Evolutionary conservation across 2,113 vertebrate species (phyloP), one percentile per base, ranked within the genome.

Genomic region (Garra rufa): DNA sequence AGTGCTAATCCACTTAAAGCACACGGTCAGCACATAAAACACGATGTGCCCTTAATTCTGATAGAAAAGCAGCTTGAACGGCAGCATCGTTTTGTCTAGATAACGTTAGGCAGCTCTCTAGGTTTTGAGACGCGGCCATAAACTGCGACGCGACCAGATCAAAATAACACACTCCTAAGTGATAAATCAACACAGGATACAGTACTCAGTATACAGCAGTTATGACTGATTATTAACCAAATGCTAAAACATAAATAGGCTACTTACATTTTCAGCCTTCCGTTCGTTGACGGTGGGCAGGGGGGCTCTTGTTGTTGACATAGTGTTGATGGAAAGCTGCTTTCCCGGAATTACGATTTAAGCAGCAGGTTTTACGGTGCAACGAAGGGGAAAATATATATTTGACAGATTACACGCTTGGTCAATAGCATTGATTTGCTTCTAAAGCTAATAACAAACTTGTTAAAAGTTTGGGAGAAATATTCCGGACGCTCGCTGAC

Each of bases 251-350:
- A 21, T 0, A 41, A 75, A 71, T 1, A 10, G 3, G 30, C 28
- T 86, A 98, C 98, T 98, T 90, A 99, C 98, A 90, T 97, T 97
- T 91, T 99, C 98, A 21, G 96, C 93, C 95, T 95, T 95, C 87
- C 97, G 96, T 85, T 99, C 98, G 91, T 97, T 98, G 89, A 99
- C 97, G 76, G 98, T 98, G 2, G 97, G 97, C 89, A 99, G 89
- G 59, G 96, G 96, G 88, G 97, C 96, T 95, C 97, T 94, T 89
- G 97, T 96, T 94, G 98, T 98, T 97, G 98, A 99, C 89, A 83
- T 82, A 2, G 38, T 63, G 70, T 28, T 86, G 84, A 71, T 17
- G 14, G 34, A 70, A 57, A 81, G 43, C 43, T 30, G 43, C 28
- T 81, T 81, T 17, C 4, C 30, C 5, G 6, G 26, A 55, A 38